Evolutionary conservation across 2,888 invertebrate species (phyloP), one percentile per base, ranked within the genome.

Genomic region (Drosophila borborema): DNA sequence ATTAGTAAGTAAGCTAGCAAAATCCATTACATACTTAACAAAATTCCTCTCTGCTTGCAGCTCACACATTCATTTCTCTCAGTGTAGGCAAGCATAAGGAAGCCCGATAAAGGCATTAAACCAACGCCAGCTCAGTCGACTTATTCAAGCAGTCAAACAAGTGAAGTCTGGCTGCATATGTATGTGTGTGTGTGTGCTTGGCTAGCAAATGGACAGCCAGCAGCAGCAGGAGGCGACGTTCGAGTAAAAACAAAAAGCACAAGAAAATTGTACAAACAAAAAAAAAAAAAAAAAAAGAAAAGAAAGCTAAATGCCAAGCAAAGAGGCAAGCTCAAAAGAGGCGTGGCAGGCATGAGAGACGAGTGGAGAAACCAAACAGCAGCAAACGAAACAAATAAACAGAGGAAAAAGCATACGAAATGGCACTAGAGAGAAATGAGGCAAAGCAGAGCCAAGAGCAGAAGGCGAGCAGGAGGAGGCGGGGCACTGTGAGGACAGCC

Each of bases 351-450:
- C 41, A 3, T 8, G n/a, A n/a, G 45, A 12, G 45, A 14, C 45
- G 46, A 46, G 46, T 46, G 23, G 23, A 8, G 58, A 20, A 20
- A 31, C 43, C 55, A 34, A 68, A 79, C 36, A 38, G 38, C 14
- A 38, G 38, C 38, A 38, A 40, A 40, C 81, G 81, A 89, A 88
- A 86, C 88, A 84, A 86, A 86, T 86, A 89, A 87, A 58, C 58
- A 58, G 20, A 36, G 83, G 86, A 80, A 89, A 87, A 87, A 89
- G 77, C 87, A 87, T 85, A 77, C 83, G 87, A 78, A 87, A 87
- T 87, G 87, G 83, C 89, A 87, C 89, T 81, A 78, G 85, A 89
- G 87, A 87, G 83, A 85, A 82, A 85, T 86, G 87, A 75, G 86
- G 85, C 81, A 62, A 65, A 62, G 65, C 65, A 23, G 51, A 38